phyloP scores from a whole-genome alignment of 1,140 invertebrate genomes.

The Trachymyrmex cornetzi region DNA sequence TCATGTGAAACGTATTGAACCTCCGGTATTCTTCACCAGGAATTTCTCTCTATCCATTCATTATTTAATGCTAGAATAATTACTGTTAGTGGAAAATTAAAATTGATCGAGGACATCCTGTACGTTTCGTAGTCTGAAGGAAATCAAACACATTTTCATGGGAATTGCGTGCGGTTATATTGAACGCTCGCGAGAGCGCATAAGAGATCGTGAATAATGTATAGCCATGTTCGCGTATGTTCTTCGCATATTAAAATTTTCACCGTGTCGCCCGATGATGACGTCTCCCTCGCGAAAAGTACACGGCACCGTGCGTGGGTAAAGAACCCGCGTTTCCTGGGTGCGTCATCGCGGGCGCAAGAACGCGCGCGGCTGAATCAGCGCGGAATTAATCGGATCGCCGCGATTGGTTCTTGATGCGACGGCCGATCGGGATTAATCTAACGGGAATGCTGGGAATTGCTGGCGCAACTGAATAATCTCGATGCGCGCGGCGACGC shows the following conservation, averaged over 20 bases:
- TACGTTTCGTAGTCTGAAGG: neutral
- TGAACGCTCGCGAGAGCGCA: neutral
- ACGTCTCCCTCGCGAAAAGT: slow-evolving; percentile 10
- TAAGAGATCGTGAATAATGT: slow-evolving; percentile 47
- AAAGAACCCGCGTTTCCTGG: slow-evolving; percentile 1
- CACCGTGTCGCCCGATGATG: slow-evolving; percentile 17
- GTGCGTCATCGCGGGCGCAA: slow-evolving; percentile 33
- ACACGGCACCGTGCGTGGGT: neutral
- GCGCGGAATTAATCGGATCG: slow-evolving; percentile 37
- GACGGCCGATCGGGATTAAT: slow-evolving; percentile 37
- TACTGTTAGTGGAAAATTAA: neutral
- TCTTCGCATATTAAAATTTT: slow-evolving; percentile 41
- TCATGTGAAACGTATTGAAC: neutral
- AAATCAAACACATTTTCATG: neutral
- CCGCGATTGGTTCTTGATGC: slow-evolving; percentile 32
- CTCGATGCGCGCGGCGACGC: slow-evolving; percentile 9
- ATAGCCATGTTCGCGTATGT: neutral
- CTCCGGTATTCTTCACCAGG: too few species aligned
- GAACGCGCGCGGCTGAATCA: slow-evolving; percentile 42
- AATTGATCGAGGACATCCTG: neutral
- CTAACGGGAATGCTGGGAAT: slow-evolving; percentile 35
- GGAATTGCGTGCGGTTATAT: neutral
- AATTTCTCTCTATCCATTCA: neutral
- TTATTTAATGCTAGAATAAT: too few species aligned
- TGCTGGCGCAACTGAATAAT: slow-evolving; percentile 41